Percentiles rank a stretch among this genome's conserved stretches.
Evolutionary conservation across 1,140 invertebrate species (phyloP).

Genomic region (Homalodisca vitripennis): DNA sequence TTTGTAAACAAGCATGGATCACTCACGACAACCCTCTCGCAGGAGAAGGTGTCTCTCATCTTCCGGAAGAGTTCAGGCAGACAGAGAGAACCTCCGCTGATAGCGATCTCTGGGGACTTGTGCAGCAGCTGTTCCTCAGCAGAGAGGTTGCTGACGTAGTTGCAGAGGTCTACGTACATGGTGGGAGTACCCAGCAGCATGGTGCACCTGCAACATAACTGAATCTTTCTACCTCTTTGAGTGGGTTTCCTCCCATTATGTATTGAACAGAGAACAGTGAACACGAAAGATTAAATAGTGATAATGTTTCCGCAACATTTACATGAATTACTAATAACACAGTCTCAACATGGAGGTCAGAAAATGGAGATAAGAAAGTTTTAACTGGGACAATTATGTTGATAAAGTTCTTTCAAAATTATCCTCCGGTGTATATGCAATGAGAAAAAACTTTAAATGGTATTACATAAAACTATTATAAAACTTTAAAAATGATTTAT

Average conservation of each 20-base stretch:
- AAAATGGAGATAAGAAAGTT: not conserved
- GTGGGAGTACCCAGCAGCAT: slow-evolving; percentile 90
- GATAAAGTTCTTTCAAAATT: too few species aligned
- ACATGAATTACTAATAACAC: not conserved
- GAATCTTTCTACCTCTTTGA: too few species aligned
- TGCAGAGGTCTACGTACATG: slow-evolving; percentile 86
- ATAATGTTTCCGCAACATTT: not conserved
- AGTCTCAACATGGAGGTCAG: not conserved
- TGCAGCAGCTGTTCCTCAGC: slow-evolving; percentile 28
- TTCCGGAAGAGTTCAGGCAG: slow-evolving; percentile 68
- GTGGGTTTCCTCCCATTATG: too few species aligned
- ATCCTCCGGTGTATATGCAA: too few species aligned
- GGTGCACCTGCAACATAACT: slow-evolving; percentile 62
- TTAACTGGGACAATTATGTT: too few species aligned
- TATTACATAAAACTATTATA: too few species aligned
- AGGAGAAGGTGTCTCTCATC: slow-evolving; percentile 52
- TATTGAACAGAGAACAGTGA: not conserved
- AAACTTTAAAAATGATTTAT: too few species aligned
- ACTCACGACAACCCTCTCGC: slow-evolving; percentile 39
- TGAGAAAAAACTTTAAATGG: too few species aligned
- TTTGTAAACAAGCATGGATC: not conserved
- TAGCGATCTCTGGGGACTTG: slow-evolving; percentile 54
- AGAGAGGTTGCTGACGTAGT: slow-evolving; percentile 16
- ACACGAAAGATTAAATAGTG: not conserved
- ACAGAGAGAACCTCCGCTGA: slow-evolving; percentile 75